These are phyloP conservation scores for Monodelphis domestica DNA, from an alignment of 2,797 vertebrate genomes.

Conservation along the genomic window DNA sequence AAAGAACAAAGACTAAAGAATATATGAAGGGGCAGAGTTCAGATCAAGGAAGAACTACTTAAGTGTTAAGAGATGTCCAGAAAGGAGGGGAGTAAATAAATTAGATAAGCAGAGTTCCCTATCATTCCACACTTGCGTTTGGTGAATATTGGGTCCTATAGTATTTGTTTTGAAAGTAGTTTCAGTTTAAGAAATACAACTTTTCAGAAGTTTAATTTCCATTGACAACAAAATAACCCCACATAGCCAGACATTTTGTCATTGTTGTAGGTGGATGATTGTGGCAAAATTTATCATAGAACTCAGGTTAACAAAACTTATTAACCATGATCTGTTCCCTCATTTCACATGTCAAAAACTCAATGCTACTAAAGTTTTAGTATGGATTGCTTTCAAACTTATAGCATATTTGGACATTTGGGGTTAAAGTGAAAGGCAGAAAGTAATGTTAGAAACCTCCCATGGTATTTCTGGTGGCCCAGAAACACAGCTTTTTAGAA, in stretches of 20 bases:
- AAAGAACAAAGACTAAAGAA: not conserved
- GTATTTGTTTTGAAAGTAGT: not conserved
- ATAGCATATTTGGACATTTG: not conserved
- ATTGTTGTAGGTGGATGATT: not conserved
- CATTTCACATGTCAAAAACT: not conserved
- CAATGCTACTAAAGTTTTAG: not conserved
- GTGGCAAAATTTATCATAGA: not conserved
- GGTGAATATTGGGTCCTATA: not conserved
- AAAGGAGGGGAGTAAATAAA: not conserved
- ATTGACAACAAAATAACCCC: not conserved
- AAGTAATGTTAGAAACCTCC: not conserved
- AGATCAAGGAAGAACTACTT: not conserved
- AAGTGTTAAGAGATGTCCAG: not conserved
- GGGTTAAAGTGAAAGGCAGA: not conserved
- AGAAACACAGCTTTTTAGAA: not conserved
- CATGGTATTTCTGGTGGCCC: not conserved
- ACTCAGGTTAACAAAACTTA: not conserved
- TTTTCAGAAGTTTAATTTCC: not conserved
- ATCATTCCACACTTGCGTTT: not conserved
- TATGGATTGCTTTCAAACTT: not conserved
- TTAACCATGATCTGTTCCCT: not conserved
- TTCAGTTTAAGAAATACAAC: not conserved
- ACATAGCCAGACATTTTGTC: not conserved
- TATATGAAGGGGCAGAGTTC: not conserved
- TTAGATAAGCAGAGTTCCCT: not conserved